Evolutionary conservation across 2,888 invertebrate genomes (phyloP), one percentile per base, ranked within the genome.

Genomic region (Oconnorella tubifera): DNA sequence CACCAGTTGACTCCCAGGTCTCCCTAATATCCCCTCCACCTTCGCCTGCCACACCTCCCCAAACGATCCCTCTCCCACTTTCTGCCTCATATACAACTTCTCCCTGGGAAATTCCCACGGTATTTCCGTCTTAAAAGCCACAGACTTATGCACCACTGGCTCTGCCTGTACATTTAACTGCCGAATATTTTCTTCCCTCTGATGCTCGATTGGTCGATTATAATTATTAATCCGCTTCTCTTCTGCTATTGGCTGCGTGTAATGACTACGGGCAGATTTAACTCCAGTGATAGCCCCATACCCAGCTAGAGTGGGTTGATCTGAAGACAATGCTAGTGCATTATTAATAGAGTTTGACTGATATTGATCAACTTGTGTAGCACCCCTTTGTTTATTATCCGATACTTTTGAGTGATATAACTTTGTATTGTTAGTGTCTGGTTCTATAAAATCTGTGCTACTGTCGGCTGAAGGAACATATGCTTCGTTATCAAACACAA

Each of bases 11-110:
- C 62, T 62, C 2, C 67, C 70, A 2, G 50, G 28, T 14, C 67
- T 29, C 3, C 68, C 64, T n/a, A 64, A 40, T 28, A 71, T 65
- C 3, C 70, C 71, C 2, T 67, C 67, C 27, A 64, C 71, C 25
- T 57, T 33, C 1, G 70, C 71, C 32, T 67, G 51, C 71, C 71
- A 71, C 61, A 70, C 70, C 50, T 71, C 71, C 1, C 70, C 66
- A 25, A 68, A 70, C 6, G 64, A 50, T 4, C 71, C 71, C 29
- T 70, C 66, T 28, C 71, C 71, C 3, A 71, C 48, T 56, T 68
- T 68, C 28, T 62, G 56, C 32, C 64, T 25, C 32, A 70, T 33
- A 29, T 48, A 63, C 1, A 71, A 62, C 55, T 62, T 62, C 31
- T 68, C 65, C 29, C 70, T 62, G 3, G 68, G 68, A 50, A 70